A percentile compares a stretch with the other conserved stretches of the same genome.
Evolutionary conservation across 2,888 invertebrate species (phyloP).

Genomic region (Hoplodrina ambigua): DNA sequence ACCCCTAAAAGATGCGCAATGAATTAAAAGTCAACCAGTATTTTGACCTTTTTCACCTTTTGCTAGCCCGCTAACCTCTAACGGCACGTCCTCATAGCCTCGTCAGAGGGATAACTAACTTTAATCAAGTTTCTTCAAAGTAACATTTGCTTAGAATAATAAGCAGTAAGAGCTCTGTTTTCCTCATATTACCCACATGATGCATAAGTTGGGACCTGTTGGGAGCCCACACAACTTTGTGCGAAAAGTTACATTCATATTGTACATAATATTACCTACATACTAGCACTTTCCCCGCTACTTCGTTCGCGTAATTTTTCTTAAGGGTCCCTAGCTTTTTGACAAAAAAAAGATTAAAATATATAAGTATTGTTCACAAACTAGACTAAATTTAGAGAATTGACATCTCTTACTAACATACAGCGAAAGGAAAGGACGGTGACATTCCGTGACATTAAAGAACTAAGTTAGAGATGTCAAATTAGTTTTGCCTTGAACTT

Average conservation of each 20-base stretch:
- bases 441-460: no score
- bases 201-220: constrained; percentile 5
- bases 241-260: not conserved
- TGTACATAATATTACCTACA: not conserved
- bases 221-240: not conserved
- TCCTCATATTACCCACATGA: constrained; percentile 10
- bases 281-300: no score
- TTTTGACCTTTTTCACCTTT: not conserved
- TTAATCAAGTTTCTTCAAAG: constrained; percentile 38
- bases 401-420: no score
- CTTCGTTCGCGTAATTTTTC: no score
- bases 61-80: not conserved
- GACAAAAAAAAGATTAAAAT: no score
- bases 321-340: no score
- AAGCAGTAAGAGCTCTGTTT: constrained; percentile 33
- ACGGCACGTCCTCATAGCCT: constrained; percentile 15
- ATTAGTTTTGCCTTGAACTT: no score
- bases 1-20: no score
- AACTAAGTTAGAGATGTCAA: no score
- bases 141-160: constrained; percentile 41
- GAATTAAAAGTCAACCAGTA: not conserved
- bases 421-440: no score
- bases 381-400: no score
- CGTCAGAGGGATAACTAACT: constrained; percentile 13
- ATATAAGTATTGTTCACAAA: no score